Percentiles rank a stretch among this genome's conserved stretches.
These are phyloP conservation scores for Cerastoderma edule DNA, from an alignment of 2,888 invertebrate species.

Conservation along the genomic window DNA sequence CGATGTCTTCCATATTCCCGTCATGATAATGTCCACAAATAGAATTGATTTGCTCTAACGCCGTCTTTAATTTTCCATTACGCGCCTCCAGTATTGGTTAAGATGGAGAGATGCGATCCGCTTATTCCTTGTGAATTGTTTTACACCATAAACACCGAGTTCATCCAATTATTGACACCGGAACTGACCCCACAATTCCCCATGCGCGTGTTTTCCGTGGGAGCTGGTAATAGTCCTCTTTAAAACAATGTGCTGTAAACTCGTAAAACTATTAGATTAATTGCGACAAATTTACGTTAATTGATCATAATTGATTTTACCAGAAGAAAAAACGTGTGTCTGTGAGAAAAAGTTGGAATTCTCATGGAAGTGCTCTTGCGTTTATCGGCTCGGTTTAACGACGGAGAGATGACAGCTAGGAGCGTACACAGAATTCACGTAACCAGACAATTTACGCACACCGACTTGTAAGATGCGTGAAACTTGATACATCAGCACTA, in stretches of 20 bases:
- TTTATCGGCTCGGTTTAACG: not conserved
- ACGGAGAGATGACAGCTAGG: slow-evolving; percentile 1
- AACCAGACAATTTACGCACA: too few species aligned
- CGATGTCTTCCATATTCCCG: too few species aligned
- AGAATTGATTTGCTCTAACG: slow-evolving; percentile 15
- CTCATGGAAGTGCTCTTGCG: slow-evolving; percentile 27
- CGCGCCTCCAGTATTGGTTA: not conserved
- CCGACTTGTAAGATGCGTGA: too few species aligned
- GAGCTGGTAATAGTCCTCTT: slow-evolving; percentile 33
- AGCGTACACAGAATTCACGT: too few species aligned
- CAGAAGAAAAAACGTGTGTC: slow-evolving; percentile 21
- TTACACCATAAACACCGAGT: slow-evolving; percentile 53
- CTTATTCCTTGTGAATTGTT: slow-evolving; percentile 32
- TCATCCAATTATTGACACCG: slow-evolving; percentile 47
- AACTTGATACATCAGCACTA: too few species aligned
- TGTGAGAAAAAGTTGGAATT: slow-evolving; percentile 42
- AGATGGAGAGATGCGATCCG: slow-evolving; percentile 4
- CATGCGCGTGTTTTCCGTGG: slow-evolving; percentile 51
- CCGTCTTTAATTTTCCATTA: slow-evolving; percentile 11
- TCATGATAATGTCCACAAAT: too few species aligned
- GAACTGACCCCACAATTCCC: slow-evolving; percentile 50
- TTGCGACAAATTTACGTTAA: slow-evolving; percentile 52
- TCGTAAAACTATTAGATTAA: slow-evolving; percentile 54
- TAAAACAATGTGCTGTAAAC: slow-evolving; percentile 56
- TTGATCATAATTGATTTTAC: slow-evolving; percentile 48